Percentiles rank a stretch among this genome's conserved stretches.
These are phyloP conservation scores for Rhyacichthys aspro DNA, from an alignment of 2,797 vertebrate species.

Conservation along the genomic window DNA sequence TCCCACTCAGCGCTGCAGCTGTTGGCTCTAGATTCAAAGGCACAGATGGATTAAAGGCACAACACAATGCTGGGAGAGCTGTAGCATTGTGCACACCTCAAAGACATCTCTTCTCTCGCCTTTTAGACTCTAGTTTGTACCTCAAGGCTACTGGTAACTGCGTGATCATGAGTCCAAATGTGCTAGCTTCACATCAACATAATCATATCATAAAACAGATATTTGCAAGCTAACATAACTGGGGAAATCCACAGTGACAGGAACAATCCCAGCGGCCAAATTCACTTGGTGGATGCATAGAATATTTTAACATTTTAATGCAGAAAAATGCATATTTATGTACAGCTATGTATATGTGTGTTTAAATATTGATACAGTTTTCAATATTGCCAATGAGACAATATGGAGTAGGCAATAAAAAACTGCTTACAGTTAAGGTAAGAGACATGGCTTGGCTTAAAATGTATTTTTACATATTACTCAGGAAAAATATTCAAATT, in stretches of 20 bases:
- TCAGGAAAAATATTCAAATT: too few species aligned
- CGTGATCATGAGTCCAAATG: constrained; percentile 30
- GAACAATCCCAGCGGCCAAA: neutral
- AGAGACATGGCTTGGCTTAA: too few species aligned
- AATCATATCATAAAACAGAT: constrained; percentile 38
- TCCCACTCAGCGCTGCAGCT: constrained; percentile 22
- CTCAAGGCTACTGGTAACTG: constrained; percentile 34
- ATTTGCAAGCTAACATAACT: constrained; percentile 19
- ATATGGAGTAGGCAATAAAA: too few species aligned
- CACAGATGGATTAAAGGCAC: constrained; percentile 51
- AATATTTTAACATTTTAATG: neutral
- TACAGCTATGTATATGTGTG: too few species aligned
- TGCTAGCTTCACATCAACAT: constrained; percentile 40
- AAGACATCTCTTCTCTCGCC: constrained; percentile 44
- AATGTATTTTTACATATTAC: too few species aligned
- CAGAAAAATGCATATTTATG: too few species aligned
- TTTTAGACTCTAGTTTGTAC: constrained; percentile 32
- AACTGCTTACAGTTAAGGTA: too few species aligned
- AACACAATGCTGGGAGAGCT: constrained; percentile 46
- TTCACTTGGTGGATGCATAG: neutral
- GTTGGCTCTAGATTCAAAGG: constrained; percentile 56
- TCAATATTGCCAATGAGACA: neutral
- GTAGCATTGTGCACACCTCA: constrained; percentile 19
- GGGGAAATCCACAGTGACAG: neutral
- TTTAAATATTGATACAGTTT: neutral